Percentiles rank a stretch among this genome's conserved stretches.
phyloP scores from a whole-genome alignment of 2,888 invertebrate genomes.

The Cyrtodaria siliqua region DNA sequence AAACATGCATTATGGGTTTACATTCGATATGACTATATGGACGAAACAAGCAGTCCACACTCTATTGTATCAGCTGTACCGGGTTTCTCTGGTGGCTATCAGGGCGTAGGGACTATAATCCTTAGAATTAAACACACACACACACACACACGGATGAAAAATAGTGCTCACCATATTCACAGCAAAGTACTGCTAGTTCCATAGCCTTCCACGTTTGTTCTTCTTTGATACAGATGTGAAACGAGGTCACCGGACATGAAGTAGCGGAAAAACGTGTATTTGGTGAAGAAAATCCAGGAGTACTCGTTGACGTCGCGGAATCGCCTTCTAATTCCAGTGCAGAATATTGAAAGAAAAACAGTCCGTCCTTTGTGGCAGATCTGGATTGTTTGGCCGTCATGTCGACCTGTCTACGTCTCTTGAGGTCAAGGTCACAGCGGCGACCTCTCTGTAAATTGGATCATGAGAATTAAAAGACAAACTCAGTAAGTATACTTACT shows the following conservation, averaged over 20 bases:
- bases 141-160: too few species aligned
- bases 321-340: slow-evolving; percentile 5
- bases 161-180: slow-evolving; percentile 67
- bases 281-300: slow-evolving; percentile 15
- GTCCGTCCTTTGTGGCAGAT: slow-evolving; percentile 38
- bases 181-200: slow-evolving; percentile 60
- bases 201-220: slow-evolving; percentile 68
- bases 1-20: too few species aligned
- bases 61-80: too few species aligned
- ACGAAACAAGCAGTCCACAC: too few species aligned
- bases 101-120: too few species aligned
- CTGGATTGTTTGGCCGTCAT: slow-evolving; percentile 12
- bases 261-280: slow-evolving; percentile 12
- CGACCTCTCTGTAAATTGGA: slow-evolving; percentile 54
- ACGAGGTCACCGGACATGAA: slow-evolving; percentile 54
- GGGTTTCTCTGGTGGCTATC: too few species aligned
- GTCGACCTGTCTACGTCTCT: slow-evolving; percentile 20
- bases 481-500: too few species aligned
- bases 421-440: slow-evolving; percentile 32
- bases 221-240: slow-evolving; percentile 51
- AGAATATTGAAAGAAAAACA: slow-evolving; percentile 54
- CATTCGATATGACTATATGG: too few species aligned
- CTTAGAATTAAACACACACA: too few species aligned
- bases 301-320: slow-evolving; percentile 4
- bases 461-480: too few species aligned